phyloP scores from a whole-genome alignment of 1,140 invertebrate species.

The Stenopsyche tienmushanensis region DNA sequence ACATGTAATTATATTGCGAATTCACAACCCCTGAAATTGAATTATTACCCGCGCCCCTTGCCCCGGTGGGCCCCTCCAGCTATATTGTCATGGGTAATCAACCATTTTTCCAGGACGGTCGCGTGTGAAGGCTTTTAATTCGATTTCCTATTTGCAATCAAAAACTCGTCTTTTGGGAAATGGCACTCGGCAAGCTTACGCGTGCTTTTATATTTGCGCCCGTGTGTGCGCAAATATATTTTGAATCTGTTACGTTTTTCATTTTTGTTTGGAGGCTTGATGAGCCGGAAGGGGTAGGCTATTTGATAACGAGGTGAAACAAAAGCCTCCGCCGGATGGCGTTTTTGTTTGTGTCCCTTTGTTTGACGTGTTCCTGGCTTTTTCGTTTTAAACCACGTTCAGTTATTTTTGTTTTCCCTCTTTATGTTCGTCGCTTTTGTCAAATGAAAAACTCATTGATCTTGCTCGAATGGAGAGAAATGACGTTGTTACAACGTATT shows the following conservation, averaged over 20 bases:
- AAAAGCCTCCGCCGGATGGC: slow-evolving; percentile 13
- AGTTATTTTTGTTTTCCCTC: neutral
- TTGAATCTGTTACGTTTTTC: slow-evolving; percentile 20
- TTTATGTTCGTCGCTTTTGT: neutral
- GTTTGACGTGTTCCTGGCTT: slow-evolving; percentile 20
- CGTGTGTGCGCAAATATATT: slow-evolving; percentile 1
- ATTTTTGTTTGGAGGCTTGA: slow-evolving; percentile 26
- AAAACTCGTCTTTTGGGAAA: slow-evolving; percentile 32
- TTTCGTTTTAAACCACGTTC: slow-evolving; percentile 14
- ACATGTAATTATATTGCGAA: slow-evolving; percentile 34
- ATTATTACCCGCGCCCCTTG: slow-evolving; percentile 29
- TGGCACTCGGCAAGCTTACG: neutral
- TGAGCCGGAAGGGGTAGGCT: slow-evolving; percentile 30
- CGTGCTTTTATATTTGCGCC: neutral
- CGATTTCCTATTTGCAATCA: slow-evolving; percentile 35
- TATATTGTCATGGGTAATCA: slow-evolving; percentile 27
- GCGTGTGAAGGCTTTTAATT: slow-evolving; percentile 34
- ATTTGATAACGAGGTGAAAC: slow-evolving; percentile 24
- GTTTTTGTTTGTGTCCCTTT: slow-evolving; percentile 21
- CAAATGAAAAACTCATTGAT: neutral
- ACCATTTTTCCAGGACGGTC: slow-evolving; percentile 21
- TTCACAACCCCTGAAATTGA: slow-evolving; percentile 37
- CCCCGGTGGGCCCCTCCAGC: slow-evolving; percentile 1
- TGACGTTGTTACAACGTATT: too few species aligned
- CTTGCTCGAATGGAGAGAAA: too few species aligned